These are phyloP conservation scores for Lasioglossum malachurum DNA, from an alignment of 2,888 invertebrate species.

Conservation along the genomic window DNA sequence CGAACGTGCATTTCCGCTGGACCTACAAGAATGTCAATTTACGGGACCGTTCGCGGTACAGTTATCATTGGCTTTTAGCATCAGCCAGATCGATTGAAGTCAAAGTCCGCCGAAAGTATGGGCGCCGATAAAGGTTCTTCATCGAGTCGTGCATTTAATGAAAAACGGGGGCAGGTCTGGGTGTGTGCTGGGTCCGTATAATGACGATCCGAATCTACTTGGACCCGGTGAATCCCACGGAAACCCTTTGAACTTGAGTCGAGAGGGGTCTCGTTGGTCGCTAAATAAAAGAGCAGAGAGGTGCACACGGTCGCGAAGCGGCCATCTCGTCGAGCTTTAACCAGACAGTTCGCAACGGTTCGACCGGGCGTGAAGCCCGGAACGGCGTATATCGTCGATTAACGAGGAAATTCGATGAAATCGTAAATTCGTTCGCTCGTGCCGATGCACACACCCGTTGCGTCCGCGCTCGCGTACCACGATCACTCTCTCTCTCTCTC, in stretches of 20 bases:
- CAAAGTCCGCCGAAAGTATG: constrained; percentile 8
- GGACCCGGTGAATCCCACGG: background rate
- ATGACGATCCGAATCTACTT: constrained; percentile 29
- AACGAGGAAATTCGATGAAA: constrained; percentile 81
- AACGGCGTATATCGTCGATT: constrained; percentile 75
- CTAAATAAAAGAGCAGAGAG: constrained; percentile 37
- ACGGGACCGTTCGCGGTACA: background rate
- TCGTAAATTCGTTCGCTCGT: constrained; percentile 77
- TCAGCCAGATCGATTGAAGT: background rate
- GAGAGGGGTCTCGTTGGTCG: constrained; percentile 32
- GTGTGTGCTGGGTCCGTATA: background rate
- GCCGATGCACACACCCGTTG: constrained; percentile 31
- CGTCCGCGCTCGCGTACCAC: background rate
- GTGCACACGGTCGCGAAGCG: constrained; percentile 35
- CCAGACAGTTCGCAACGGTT: constrained; percentile 57
- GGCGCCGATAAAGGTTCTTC: background rate
- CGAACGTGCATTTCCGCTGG: background rate
- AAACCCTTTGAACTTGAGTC: constrained; percentile 43
- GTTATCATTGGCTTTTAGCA: background rate
- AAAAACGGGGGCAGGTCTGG: background rate
- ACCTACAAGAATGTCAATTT: background rate
- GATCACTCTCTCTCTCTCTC: background rate
- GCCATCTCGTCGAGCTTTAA: constrained; percentile 60
- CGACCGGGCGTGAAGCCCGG: constrained; percentile 70
- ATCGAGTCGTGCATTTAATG: background rate